Evolutionary conservation across 1,140 invertebrate species (phyloP).

Genomic region (Saccostrea cuccullata): DNA sequence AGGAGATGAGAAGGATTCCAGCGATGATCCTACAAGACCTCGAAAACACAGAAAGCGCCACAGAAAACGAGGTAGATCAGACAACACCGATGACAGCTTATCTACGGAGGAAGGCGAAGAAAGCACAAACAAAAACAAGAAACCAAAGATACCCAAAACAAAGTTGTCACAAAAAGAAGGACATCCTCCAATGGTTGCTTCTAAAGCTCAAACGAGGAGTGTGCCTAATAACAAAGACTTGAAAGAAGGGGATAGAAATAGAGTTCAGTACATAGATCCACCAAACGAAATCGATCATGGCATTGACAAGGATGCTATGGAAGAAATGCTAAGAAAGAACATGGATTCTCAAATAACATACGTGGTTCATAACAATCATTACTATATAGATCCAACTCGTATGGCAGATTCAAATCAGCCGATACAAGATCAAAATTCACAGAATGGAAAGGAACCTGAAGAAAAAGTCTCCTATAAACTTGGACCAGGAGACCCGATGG

Average conservation of each 20-base stretch:
- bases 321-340: not conserved
- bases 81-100: not conserved
- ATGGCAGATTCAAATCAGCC: not conserved
- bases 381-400: constrained; percentile 3
- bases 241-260: not conserved
- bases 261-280: not conserved
- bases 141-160: not conserved
- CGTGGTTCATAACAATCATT: not conserved
- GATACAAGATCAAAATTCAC: not conserved
- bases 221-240: not conserved
- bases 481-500: not conserved
- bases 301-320: not conserved
- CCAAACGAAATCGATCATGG: not conserved
- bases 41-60: not conserved
- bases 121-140: not conserved
- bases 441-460: not conserved
- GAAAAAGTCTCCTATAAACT: not conserved
- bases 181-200: not conserved
- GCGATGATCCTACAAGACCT: not conserved
- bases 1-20: not conserved
- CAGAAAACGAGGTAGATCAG: not conserved
- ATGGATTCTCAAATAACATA: not conserved
- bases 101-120: not conserved
- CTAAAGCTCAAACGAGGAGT: not conserved
- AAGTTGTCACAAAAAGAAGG: not conserved